Evolutionary conservation across 2,113 vertebrate genomes (phyloP).

Genomic region (Sarotherodon lohbergeri): DNA sequence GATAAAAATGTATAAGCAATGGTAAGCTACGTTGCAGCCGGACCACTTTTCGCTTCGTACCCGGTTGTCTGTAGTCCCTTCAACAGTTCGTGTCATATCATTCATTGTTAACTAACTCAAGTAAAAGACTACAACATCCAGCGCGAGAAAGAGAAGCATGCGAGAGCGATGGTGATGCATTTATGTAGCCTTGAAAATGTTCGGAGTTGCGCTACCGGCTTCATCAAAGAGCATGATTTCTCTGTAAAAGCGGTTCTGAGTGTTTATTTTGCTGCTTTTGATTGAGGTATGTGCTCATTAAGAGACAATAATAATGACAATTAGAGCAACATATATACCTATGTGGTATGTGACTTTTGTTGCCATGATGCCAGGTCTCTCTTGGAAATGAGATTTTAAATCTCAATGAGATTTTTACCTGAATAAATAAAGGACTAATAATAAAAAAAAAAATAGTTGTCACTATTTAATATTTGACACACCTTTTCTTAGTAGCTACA

Average conservation of each 20-base stretch:
- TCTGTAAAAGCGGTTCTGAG: not conserved
- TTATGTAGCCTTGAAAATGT: not conserved
- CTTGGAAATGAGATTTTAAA: too few relatives aligned
- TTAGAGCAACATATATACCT: not conserved
- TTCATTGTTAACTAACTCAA: rapidly evolving
- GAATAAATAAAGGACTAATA: too few relatives aligned
- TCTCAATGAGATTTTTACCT: too few relatives aligned
- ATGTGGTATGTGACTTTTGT: too few relatives aligned
- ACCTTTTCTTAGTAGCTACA: not conserved
- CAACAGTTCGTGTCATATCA: rapidly evolving
- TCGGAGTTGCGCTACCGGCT: not conserved
- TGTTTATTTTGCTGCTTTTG: not conserved
- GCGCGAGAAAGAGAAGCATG: rapidly evolving
- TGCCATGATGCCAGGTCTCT: too few relatives aligned
- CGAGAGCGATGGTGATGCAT: rapidly evolving
- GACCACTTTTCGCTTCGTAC: not conserved
- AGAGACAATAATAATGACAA: not conserved
- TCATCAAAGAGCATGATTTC: not conserved
- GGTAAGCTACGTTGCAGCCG: not conserved
- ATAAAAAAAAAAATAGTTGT: not conserved
- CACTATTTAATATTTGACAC: not conserved
- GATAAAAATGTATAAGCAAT: not conserved
- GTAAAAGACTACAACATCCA: conserved; percentile 39
- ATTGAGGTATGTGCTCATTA: not conserved
- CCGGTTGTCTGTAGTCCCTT: conserved; percentile 18